Evolutionary conservation across 1,140 invertebrate genomes (phyloP), one percentile per base, ranked within the genome.

Genomic region (Rhopalosiphum padi): DNA sequence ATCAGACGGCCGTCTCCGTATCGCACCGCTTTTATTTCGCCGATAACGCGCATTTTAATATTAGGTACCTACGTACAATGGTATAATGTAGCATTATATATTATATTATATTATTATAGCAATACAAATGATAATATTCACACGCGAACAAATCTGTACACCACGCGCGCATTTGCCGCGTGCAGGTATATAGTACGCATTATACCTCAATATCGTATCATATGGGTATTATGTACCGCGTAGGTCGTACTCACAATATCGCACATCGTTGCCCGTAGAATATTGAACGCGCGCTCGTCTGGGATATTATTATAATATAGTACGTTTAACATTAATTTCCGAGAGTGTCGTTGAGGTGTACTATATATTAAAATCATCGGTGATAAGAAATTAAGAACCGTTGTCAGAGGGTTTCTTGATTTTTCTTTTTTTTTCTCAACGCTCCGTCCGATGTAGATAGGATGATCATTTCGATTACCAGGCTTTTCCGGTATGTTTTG

Each of bases 41-140:
- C 60, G 60, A 77, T 77, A 77, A 77, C 30, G 60, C 5, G 11
- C 30, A n/a, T 77, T 68, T 77, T 18, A 77, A 77, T 77, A 77
- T 77, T 68, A 18, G 60, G n/a, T 77, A 6, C 0, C 4, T 15
- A 0, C 55, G 60, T 77, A 77, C 30, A n/a, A 77, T 21, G 18
- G 15, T 77, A n/a, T 68, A 68, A 68, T 68, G 18, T 9, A 25
- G 55, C 30, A 60, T 60, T 30, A 60, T 30, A 60, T 15, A 60
- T 9, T 6, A 21, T 55, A 55, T 9, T 53, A 23, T 60, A 60
- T 60, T 68, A 18, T n/a, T n/a, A n/a, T 77, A 77, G 30, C 0
- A 68, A 18, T n/a, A 77, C 60, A 77, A n/a, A 77, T 77, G 60
- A 77, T 77, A 77, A 77, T 77, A n/a, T 77, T 77, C 60, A 35